phyloP scores from a whole-genome alignment of 2,888 invertebrate species.

The Brenthis ino region DNA sequence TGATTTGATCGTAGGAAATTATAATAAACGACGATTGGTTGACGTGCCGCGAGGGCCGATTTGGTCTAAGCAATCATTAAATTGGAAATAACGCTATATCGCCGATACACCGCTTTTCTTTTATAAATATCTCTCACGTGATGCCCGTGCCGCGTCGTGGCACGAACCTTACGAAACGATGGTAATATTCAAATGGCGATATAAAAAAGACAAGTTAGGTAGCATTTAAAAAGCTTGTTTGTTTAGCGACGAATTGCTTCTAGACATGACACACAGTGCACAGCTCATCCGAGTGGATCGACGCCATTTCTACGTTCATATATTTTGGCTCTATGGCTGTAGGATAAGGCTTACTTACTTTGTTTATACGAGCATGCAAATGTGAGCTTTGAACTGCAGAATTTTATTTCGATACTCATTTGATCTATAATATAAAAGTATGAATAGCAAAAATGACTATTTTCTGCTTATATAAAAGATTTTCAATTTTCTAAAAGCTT shows the following conservation, averaged over 20 bases:
- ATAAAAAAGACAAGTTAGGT: slow-evolving; percentile 82
- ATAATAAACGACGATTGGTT: slow-evolving; percentile 63
- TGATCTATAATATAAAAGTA: slow-evolving; percentile 53
- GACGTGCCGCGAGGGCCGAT: slow-evolving; percentile 74
- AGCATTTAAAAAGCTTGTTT: slow-evolving; percentile 83
- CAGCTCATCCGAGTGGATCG: slow-evolving; percentile 55
- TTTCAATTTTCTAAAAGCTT: no score
- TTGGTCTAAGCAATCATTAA: slow-evolving; percentile 81
- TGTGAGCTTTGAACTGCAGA: slow-evolving; percentile 9
- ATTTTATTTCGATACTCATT: slow-evolving; percentile 50
- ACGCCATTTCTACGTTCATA: slow-evolving; percentile 7
- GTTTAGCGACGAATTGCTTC: slow-evolving; percentile 78
- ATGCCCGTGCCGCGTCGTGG: slow-evolving; percentile 78
- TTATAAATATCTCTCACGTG: slow-evolving; percentile 82
- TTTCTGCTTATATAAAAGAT: neutral
- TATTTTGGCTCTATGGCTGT: slow-evolving; percentile 8
- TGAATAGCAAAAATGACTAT: neutral
- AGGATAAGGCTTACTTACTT: slow-evolving; percentile 14
- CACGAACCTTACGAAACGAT: slow-evolving; percentile 79
- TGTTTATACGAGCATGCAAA: slow-evolving; percentile 6
- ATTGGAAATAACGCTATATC: slow-evolving; percentile 81
- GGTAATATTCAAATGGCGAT: slow-evolving; percentile 81
- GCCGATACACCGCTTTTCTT: slow-evolving; percentile 79
- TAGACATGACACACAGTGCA: slow-evolving; percentile 67
- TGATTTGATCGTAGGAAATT: slow-evolving; percentile 54